Evolutionary conservation across 2,888 invertebrate species (phyloP), one percentile per base, ranked within the genome.

Genomic region (Ypsolopha scabrella): DNA sequence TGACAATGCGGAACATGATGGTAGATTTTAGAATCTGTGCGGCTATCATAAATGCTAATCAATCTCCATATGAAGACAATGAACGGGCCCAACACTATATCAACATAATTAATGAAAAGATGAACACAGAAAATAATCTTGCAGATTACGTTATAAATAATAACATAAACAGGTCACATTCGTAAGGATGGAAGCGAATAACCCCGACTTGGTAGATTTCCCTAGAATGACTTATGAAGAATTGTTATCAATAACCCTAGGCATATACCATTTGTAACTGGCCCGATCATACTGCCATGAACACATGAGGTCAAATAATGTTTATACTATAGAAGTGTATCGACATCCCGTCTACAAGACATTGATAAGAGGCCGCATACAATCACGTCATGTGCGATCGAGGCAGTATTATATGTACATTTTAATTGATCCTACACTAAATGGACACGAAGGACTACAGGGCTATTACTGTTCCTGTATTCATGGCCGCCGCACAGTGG

Each of bases 21-120:
- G 43, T 49, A 36, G 55, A 55, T 33, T 41, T 55, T 43, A 43
- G 37, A 39, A 55, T 55, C 39, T 51, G 53, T 44, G 55, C 53
- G 24, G 55, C 55, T 8, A 10, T 55, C 36, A 55, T 38, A 2
- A 55, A 53, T 50, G 50, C 43, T 37, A 51, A 51, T 35, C 54
- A 53, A 14, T 24, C 51, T 10, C 33, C 36, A 34, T 49, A 51
- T 7, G 35, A 49, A 51, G 51, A 55, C 43, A 48, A 35, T 50
- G 24, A 46, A 11, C 11, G 53, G 51, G 52, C 51, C 49, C 39
- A 46, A 7, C 50, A 51, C 9, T 55, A 51, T 45, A 53, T 55
- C 9, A 51, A 51, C 43, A 53, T 55, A 51, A 43, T 50, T 9
- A 51, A 39, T 46, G 44, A 51, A 34, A 49, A 47, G 13, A 13